phyloP scores from a whole-genome alignment of 2,797 vertebrate species.

The Syngnathus acus region DNA sequence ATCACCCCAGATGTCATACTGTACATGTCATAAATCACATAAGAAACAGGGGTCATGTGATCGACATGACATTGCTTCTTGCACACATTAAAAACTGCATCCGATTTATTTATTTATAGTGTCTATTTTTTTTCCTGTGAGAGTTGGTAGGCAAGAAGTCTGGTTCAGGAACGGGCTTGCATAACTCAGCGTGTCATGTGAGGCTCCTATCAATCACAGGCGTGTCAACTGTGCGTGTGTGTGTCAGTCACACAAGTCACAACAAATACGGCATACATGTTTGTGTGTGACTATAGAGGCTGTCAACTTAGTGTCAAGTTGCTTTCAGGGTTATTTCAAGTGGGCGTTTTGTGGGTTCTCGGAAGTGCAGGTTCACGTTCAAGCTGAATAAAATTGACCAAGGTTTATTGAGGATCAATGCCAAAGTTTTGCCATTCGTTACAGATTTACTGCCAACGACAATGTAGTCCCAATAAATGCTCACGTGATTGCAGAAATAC shows the following conservation, averaged over 20 bases:
- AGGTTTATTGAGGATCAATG: not conserved
- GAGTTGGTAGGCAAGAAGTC: slow-evolving; percentile 21
- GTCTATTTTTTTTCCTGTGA: slow-evolving; percentile 7
- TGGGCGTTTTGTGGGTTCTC: slow-evolving; percentile 43
- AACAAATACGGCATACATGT: slow-evolving; percentile 1
- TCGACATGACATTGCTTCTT: not conserved
- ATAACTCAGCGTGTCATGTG: slow-evolving; percentile 55
- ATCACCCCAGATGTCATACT: not conserved
- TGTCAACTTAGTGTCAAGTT: slow-evolving; percentile 46
- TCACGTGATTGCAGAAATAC: slow-evolving; percentile 61
- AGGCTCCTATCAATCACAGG: slow-evolving; percentile 53
- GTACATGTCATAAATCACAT: not conserved
- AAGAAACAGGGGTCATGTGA: not conserved
- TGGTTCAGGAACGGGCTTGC: slow-evolving; percentile 46
- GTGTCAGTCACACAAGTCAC: not conserved
- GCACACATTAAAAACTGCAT: not conserved
- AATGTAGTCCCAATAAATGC: not conserved
- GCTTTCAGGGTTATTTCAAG: slow-evolving; percentile 64
- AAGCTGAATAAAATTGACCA: not conserved
- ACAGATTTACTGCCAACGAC: too few species aligned
- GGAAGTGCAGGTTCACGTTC: slow-evolving; percentile 51
- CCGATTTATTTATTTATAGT: slow-evolving; percentile 19
- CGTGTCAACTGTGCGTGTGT: slow-evolving; percentile 38
- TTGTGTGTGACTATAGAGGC: not conserved
- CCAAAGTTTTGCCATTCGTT: not conserved